Evolutionary conservation across 2,888 invertebrate species (phyloP), one percentile per base, ranked within the genome.

Genomic region (Dromius quadrimaculatus): DNA sequence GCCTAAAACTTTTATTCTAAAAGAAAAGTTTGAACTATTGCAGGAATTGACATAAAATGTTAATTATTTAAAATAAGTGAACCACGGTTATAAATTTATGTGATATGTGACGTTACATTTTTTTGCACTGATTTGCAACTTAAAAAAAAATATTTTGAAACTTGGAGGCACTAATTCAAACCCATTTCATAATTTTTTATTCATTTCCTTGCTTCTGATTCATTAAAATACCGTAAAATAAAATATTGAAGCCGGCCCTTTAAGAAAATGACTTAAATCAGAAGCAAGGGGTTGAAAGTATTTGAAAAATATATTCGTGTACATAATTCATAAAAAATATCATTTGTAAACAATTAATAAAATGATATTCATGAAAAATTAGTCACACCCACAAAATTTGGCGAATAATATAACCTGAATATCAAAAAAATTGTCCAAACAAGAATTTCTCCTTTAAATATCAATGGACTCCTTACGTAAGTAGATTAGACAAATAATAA

Each of bases 401-500:
- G n/a, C n/a, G n/a, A n/a, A n/a, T n/a, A n/a, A n/a, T n/a, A n/a
- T n/a, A n/a, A n/a, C n/a, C n/a, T n/a, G n/a, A n/a, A n/a, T n/a
- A n/a, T n/a, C n/a, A n/a, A n/a, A n/a, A n/a, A n/a, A n/a, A n/a
- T n/a, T n/a, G n/a, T n/a, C n/a, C n/a, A n/a, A n/a, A n/a, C n/a
- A n/a, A n/a, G n/a, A n/a, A n/a, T n/a, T n/a, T n/a, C n/a, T n/a
- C n/a, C n/a, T n/a, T n/a, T n/a, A 65, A 65, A 47, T 66, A 66
- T 66, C 57, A 38, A 66, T 38, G 41, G 45, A 54, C 36, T 54
- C 57, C 23, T 38, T 47, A 66, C 28, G 23, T 38, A 41, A 38
- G 66, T 66, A 66, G 66, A 23, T 57, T 50, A 54, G 57, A 38
- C 57, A 57, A 54, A n/a, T n/a, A n/a, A n/a, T 4, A 47, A 36